Evolutionary conservation across 1,140 invertebrate species (phyloP), one percentile per base, ranked within the genome.

Genomic region (Onthophagus taurus): DNA sequence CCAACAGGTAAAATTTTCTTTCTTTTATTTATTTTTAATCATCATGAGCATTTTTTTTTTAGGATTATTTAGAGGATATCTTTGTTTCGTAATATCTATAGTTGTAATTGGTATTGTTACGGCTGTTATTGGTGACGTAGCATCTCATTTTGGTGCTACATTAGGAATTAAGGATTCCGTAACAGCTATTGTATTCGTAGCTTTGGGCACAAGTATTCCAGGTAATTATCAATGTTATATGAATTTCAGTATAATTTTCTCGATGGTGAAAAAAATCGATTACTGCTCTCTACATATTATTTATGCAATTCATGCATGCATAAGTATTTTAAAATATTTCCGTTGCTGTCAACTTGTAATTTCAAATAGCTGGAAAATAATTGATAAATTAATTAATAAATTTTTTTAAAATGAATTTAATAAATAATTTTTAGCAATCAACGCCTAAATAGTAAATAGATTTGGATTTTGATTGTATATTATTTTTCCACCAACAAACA

Each of bases 101-200:
- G 59, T 85, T n/a, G 80, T 83, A 53, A 97, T 98, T 63, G 96
- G 94, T 8, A 51, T 96, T 4, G 80, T 97, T 44, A 99, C 95
- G 2, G 93, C 93, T 1, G 59, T 98, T 39, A 97, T 98, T 60
- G 94, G 94, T 26, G 95, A 99, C 66, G 72, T 97, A 6, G 94
- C 95, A 4, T 89, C 89, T 2, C 86, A 93, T 66, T 96, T 99
- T 61, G 96, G 96, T 48, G 97, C 93, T 63, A 96, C 89, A n/a
- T 76, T 97, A 17, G 93, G 93, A 29, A 81, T 99, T 47, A 88
- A 90, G 67, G 94, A 98, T 66, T 81, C 89, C 3, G 89, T 99
- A 20, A 98, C 94, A 31, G 95, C 95, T 42, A 91, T 99, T 52
- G 81, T 89, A 7, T 94, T 99, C 63, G 94, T 97, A 2, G 92